Base-by-base conservation (phyloP, 2,888 invertebrate species). In the Gymnosoma rotundatum region DNA sequence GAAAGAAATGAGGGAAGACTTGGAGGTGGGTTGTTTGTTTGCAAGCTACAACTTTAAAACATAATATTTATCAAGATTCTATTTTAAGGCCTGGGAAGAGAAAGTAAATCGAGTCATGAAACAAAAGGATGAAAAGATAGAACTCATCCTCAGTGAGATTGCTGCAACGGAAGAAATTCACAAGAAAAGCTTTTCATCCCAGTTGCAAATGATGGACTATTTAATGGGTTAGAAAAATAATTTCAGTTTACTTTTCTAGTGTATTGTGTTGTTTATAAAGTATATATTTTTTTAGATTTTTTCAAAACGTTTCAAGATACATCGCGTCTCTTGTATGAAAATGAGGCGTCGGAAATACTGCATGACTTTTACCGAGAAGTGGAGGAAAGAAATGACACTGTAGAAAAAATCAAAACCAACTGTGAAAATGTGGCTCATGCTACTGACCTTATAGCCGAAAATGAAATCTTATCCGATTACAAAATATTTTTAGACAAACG, bases 381-480 rank as follows among this genome's bases (percentile, higher is more conserved):
- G 0, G 83, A 87, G 0, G 54, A 83, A 0, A 85, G 85, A 36
- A 83, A 88, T 2, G 86, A 88, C 12, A 85, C 88, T 6, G 78
- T 88, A 36, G 87, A 88, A 0, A 48, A 52, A 0, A 85, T 87
- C 67, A 88, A 89, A 6, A 0, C 67, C 0, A 89, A 91, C 42
- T 86, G 86, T 50, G 91, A 91, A 81, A 90, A 89, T 70, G 87
- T 91, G 2, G 87, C 89, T 18, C 90, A 91, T 58, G 87, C 89
- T 48, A 87, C 89, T 0, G 91, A 89, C 42, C 38, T 91, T 4
- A 64, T 86, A 0, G 76, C 87, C 3, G 88, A 88, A 16, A 79
- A 89, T 2, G 86, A 88, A 32, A 64, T 92, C 0, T 80, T 84
- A 3, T 80, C 85, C 16, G 90, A 90, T 75, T 88, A 89, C 63